Evolutionary conservation across 2,888 invertebrate species (phyloP), one percentile per base, ranked within the genome.

Genomic region (Drosophila sordidula): DNA sequence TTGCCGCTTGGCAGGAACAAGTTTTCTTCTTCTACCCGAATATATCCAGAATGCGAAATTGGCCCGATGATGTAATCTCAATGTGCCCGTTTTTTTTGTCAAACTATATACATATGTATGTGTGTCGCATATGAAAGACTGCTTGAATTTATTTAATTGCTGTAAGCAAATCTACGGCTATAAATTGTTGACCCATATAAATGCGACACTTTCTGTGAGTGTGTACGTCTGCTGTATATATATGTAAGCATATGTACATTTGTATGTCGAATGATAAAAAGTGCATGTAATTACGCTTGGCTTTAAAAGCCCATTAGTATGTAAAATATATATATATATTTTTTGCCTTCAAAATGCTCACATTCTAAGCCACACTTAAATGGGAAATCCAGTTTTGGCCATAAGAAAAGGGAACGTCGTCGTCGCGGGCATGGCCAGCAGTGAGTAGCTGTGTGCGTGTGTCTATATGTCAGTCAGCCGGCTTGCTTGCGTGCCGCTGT

Each of bases 101-200:
- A 61, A 73, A 73, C 62, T 46, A 47, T 42, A 25, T 34, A 11
- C 29, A 9, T 61, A 18, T 45, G 4, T 34, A 26, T 41, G 16
- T 34, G 11, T 44, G n/a, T 38, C 32, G 12, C 16, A 44, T 44
- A 59, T 55, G 18, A 44, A 45, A 47, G 52, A 63, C 52, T 47
- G 67, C 71, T 67, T 74, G 74, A 84, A 89, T 71, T 83, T 66
- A 75, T 78, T 87, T 89, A 89, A 83, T 83, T 89, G 87, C 67
- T 77, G 72, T 69, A 80, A 74, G 68, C 68, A 75, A 87, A 87
- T 88, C 83, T 88, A 75, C 71, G 78, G 74, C 87, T 55, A 77
- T 83, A 83, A 83, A 84, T 87, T 87, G 80, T 68, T 83, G 87
- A 87, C 89, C 89, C 84, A 89, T 89, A 85, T 87, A 81, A 72